These are phyloP conservation scores for Sebastes oblongus DNA, from an alignment of 2,797 vertebrate species.

Conservation along the genomic window DNA sequence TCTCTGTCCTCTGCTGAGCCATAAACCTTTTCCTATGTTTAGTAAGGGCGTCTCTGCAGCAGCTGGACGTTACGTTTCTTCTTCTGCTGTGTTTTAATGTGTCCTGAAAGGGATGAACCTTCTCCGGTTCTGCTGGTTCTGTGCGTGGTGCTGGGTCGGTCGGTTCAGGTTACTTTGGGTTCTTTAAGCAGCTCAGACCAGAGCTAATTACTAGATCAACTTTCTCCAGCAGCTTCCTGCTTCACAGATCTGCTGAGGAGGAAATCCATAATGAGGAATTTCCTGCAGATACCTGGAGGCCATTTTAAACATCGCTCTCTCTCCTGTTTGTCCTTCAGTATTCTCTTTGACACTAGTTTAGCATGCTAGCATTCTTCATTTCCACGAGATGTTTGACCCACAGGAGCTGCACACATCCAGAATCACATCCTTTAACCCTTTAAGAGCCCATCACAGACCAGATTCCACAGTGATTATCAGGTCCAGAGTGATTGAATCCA, in stretches of 20 bases:
- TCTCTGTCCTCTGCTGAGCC: no score
- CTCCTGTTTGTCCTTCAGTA: background rate
- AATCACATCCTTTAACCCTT: no score
- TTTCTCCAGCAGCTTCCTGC: background rate
- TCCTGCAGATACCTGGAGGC: constrained; percentile 5
- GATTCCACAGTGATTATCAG: no score
- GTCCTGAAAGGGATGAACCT: no score
- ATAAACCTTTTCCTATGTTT: no score
- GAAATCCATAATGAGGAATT: constrained; percentile 34
- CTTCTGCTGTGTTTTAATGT: no score
- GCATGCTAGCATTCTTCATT: background rate
- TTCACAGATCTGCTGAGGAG: background rate
- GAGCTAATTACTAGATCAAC: background rate
- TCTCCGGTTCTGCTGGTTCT: no score
- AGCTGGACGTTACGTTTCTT: no score
- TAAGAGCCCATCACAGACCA: no score
- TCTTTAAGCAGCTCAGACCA: background rate
- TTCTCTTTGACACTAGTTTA: background rate
- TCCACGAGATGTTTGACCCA: background rate
- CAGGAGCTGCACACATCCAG: no score
- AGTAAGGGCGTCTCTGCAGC: no score
- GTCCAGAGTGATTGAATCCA: background rate
- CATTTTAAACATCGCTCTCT: background rate
- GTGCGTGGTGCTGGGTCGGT: no score
- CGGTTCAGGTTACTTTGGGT: background rate